phyloP scores from a whole-genome alignment of 2,888 invertebrate genomes.

The Tromatobia lineatoria region DNA sequence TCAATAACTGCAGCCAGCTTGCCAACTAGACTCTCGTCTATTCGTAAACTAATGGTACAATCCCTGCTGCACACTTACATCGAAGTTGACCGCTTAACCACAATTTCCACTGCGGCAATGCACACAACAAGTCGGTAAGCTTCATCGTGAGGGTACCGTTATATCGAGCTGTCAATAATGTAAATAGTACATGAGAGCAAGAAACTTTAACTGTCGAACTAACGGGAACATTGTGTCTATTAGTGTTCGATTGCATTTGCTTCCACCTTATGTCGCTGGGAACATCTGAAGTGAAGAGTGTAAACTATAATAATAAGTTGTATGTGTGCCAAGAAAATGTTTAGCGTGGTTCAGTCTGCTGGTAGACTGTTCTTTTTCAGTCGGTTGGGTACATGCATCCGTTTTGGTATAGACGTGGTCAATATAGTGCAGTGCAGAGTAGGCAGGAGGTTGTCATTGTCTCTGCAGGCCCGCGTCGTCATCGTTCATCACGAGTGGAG shows the following conservation, averaged over 20 bases:
- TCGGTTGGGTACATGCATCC: constrained; percentile 19
- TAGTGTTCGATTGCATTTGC: constrained; percentile 22
- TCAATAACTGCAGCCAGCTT: constrained; percentile 45
- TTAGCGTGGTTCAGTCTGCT: neutral
- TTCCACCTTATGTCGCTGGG: constrained; percentile 29
- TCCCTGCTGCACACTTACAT: constrained; percentile 14
- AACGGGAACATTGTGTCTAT: constrained; percentile 40
- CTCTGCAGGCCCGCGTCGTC: constrained; percentile 74
- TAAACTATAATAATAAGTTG: neutral
- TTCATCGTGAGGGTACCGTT: constrained; percentile 3
- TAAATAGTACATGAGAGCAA: constrained; percentile 37
- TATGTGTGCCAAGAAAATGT: constrained; percentile 24
- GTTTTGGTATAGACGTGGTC: constrained; percentile 24
- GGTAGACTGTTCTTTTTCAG: constrained; percentile 22
- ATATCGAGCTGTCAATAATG: constrained; percentile 29
- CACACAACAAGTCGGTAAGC: constrained; percentile 27
- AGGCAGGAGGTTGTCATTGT: constrained; percentile 78
- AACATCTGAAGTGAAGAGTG: neutral
- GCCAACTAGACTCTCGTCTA: constrained; percentile 38
- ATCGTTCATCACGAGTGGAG: constrained; percentile 74
- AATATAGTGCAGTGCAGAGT: neutral
- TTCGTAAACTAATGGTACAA: constrained; percentile 23
- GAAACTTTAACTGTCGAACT: constrained; percentile 37
- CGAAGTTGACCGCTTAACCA: constrained; percentile 51
- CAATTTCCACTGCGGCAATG: constrained; percentile 24